Percentiles rank a stretch among this genome's conserved stretches.
Evolutionary conservation across 1,140 invertebrate genomes (phyloP).

Genomic region (Matsumurasca onukii): DNA sequence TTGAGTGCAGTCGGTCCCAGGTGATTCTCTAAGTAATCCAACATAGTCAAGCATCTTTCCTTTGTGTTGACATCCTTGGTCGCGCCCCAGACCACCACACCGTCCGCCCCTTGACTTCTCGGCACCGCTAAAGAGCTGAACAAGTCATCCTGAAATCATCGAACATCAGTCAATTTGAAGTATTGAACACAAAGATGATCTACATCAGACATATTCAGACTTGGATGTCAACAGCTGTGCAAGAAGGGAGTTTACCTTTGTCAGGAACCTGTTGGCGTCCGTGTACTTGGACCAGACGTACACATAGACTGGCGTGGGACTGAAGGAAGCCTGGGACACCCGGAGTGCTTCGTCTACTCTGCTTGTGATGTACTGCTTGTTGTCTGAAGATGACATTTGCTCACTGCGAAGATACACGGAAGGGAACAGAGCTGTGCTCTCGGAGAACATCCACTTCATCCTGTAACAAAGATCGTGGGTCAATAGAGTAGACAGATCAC

Average conservation of each 20-base stretch:
- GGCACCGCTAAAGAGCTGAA: conserved; percentile 54
- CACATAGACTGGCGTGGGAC: conserved; percentile 52
- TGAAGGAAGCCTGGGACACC: conserved; percentile 46
- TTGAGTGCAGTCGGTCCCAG: conserved; percentile 55
- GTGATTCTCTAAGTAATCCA: conserved; percentile 57
- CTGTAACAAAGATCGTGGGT: conserved; percentile 54
- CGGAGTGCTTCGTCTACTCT: conserved; percentile 61
- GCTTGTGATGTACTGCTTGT: conserved; percentile 58
- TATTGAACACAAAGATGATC: neutral
- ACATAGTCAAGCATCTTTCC: conserved; percentile 60
- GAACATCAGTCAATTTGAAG: neutral
- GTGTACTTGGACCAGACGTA: conserved; percentile 73
- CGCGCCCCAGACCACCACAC: conserved; percentile 72
- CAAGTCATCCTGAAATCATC: conserved; percentile 56
- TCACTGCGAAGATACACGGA: conserved; percentile 64
- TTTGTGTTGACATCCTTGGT: conserved; percentile 65
- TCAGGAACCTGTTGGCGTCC: conserved; percentile 51
- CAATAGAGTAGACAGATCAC: no score
- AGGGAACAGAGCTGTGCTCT: conserved; percentile 59
- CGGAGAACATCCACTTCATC: conserved; percentile 65
- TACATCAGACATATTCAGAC: no score
- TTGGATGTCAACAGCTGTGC: no score
- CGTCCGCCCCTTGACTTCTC: conserved; percentile 56
- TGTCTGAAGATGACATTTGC: conserved; percentile 49
- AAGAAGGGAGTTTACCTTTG: conserved; percentile 34